phyloP scores from a whole-genome alignment of 2,888 invertebrate genomes.

The Drosophila nigricruria region DNA sequence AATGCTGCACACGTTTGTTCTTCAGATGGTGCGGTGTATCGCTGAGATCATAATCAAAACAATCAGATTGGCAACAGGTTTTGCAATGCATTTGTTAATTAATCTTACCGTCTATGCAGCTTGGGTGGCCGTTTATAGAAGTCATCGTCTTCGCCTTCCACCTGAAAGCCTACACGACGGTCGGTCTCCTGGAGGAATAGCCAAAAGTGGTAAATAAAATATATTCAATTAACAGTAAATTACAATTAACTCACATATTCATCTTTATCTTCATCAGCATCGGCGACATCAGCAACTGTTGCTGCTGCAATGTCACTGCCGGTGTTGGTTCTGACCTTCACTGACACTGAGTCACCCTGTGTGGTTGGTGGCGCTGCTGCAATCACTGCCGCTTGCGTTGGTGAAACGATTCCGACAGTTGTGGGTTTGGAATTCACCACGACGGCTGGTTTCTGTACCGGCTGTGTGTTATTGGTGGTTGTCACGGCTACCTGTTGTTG shows the following conservation, averaged over 20 bases:
- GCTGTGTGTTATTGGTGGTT: constrained; percentile 55
- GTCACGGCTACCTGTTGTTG: constrained; percentile 63
- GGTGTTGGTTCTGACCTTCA: constrained; percentile 23
- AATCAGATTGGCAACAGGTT: neutral
- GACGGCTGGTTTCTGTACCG: constrained; percentile 57
- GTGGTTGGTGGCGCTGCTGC: constrained; percentile 56
- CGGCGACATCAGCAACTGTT: constrained; percentile 84
- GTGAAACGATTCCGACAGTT: constrained; percentile 47
- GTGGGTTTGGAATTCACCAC: constrained; percentile 61
- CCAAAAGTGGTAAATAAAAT: neutral
- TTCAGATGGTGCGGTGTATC: constrained; percentile 99
- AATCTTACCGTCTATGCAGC: constrained; percentile 84
- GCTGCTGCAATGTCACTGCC: constrained; percentile 33
- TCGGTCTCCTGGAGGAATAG: constrained; percentile 85
- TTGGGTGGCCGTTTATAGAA: constrained; percentile 85
- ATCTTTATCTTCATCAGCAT: constrained; percentile 89
- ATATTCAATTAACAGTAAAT: too few species aligned
- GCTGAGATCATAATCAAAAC: constrained; percentile 85
- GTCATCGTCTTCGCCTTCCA: constrained; percentile 85
- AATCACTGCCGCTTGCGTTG: constrained; percentile 59
- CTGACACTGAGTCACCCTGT: constrained; percentile 62
- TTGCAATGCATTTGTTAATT: neutral
- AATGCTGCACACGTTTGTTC: constrained; percentile 95
- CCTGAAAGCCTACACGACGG: constrained; percentile 89
- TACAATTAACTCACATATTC: constrained; percentile 87